Percentiles rank a stretch among this genome's conserved stretches.
phyloP scores from a whole-genome alignment of 2,797 vertebrate genomes.

The Neoniphon sammara region DNA sequence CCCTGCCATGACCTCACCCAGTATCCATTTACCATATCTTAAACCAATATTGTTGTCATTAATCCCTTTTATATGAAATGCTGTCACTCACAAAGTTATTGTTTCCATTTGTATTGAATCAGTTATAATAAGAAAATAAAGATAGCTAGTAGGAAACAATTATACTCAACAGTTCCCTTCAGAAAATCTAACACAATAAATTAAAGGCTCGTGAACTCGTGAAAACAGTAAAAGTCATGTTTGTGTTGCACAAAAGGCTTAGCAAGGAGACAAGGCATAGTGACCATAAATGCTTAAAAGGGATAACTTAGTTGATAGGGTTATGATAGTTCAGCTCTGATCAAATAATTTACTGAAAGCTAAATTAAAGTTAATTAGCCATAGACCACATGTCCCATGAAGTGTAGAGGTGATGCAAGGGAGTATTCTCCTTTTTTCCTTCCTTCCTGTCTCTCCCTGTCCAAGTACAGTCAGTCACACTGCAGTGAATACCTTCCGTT shows the following conservation, averaged over 20 bases:
- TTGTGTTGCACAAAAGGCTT: not conserved
- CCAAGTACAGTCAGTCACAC: not conserved
- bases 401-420: not conserved
- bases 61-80: not conserved
- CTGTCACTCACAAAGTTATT: not conserved
- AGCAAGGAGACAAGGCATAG: not conserved
- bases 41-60: constrained; percentile 18
- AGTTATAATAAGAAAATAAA: not conserved
- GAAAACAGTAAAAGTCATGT: not conserved
- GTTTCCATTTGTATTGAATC: constrained; percentile 3
- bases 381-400: not conserved
- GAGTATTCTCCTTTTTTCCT: not conserved
- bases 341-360: not conserved
- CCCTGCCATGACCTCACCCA: constrained; percentile 13
- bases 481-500: not conserved
- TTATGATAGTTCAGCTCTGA: not conserved
- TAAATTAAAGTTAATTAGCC: too few relatives aligned
- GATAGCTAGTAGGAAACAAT: not conserved
- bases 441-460: not conserved
- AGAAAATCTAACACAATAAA: constrained; percentile 1
- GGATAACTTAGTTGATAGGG: not conserved
- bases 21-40: constrained; percentile 29
- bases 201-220: not conserved
- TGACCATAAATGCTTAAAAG: not conserved
- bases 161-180: not conserved